Conservation (phyloP, 2,888 invertebrate species). For the Mantis religiosa region DNA sequence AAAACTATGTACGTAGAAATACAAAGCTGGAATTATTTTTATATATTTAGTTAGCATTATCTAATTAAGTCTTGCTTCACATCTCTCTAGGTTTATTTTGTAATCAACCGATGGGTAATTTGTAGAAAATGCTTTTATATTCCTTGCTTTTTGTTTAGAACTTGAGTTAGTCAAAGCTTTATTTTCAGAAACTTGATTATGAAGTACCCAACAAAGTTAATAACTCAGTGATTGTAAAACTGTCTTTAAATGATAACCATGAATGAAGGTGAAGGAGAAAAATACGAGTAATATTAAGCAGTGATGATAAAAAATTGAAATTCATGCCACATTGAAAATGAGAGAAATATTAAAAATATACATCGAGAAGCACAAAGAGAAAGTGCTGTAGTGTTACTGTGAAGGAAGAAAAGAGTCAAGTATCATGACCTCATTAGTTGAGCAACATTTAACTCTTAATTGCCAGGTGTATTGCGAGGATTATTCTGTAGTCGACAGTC, state of each 20-base stretch:
- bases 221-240: neutral
- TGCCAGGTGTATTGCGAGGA: too few species aligned
- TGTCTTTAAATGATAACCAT: neutral
- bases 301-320: neutral
- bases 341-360: neutral
- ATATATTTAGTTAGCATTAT: too few species aligned
- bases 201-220: too few species aligned
- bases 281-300: neutral
- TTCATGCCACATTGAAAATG: neutral
- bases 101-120: too few species aligned
- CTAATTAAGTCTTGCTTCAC: too few species aligned
- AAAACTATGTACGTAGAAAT: too few species aligned
- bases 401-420: neutral
- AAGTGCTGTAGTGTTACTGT: neutral
- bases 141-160: too few species aligned
- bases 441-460: neutral
- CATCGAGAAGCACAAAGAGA: neutral
- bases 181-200: too few species aligned
- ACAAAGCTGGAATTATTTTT: too few species aligned
- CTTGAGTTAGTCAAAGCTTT: too few species aligned
- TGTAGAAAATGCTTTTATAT: too few species aligned
- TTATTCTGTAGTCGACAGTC: neutral
- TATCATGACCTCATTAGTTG: neutral
- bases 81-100: too few species aligned
- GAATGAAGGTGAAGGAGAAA: neutral